A percentile compares a stretch with the other conserved stretches of the same genome.
phyloP scores from a whole-genome alignment of 2,888 invertebrate species.

The Caenorhabditis panamensis region DNA sequence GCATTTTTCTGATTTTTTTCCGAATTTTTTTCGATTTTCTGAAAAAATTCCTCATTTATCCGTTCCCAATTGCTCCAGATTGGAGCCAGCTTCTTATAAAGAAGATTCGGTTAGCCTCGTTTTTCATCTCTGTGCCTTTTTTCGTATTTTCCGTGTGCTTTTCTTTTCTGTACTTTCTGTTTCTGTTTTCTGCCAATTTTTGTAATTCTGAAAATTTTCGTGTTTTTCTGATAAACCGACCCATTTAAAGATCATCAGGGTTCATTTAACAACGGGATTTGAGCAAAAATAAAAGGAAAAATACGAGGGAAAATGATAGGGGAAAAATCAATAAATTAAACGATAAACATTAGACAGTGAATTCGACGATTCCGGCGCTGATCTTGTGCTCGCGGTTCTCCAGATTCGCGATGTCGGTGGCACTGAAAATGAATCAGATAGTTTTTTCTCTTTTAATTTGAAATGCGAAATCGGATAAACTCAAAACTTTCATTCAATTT shows the following conservation, averaged over 20 bases:
- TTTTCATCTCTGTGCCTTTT: constrained; percentile 1
- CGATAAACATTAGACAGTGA: constrained; percentile 1
- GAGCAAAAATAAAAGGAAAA: neutral
- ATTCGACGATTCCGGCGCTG: constrained; percentile 1
- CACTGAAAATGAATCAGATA: too few species aligned
- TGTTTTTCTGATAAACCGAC: neutral
- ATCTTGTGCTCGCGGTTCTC: constrained; percentile 15
- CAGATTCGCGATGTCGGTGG: constrained; percentile 36
- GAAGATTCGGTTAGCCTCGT: constrained; percentile 43
- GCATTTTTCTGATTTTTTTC: neutral
- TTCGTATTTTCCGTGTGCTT: neutral
- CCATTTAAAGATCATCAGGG: neutral
- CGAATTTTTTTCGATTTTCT: too few species aligned
- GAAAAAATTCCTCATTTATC: too few species aligned
- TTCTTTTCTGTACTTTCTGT: neutral
- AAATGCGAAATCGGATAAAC: too few species aligned
- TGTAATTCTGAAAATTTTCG: neutral
- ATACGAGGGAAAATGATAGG: neutral
- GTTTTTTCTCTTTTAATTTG: too few species aligned
- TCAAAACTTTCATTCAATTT: too few species aligned
- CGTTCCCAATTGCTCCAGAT: too few species aligned
- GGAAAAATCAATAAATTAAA: neutral
- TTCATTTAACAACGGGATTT: constrained; percentile 18
- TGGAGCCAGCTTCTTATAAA: constrained; percentile 33
- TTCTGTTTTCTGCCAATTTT: too few species aligned